Evolutionary conservation across 2,888 invertebrate genomes (phyloP).

Genomic region (Branchinecta sandiegonensis): DNA sequence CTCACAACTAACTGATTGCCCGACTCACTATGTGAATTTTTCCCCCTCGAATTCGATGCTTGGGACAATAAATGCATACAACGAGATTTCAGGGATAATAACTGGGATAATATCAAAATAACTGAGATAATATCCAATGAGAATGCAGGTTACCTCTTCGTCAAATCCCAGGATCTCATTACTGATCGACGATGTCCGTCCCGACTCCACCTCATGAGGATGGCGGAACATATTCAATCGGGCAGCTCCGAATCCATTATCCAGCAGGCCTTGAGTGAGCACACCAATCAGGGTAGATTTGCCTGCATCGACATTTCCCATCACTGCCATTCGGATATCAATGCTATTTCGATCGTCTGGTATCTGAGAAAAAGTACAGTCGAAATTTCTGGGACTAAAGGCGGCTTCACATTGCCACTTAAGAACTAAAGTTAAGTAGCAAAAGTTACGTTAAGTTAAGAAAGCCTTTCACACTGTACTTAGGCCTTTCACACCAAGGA

Average conservation of each 20-base stretch:
- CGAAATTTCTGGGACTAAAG: too few species aligned
- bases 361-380: conserved; percentile 34
- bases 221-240: conserved; percentile 84
- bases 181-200: conserved; percentile 74
- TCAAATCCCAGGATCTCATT: conserved; percentile 95
- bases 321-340: conserved; percentile 78
- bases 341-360: conserved; percentile 75
- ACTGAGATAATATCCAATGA: conserved; percentile 8
- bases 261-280: conserved; percentile 83
- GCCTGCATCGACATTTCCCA: conserved; percentile 92
- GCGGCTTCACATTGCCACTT: too few species aligned
- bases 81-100: not conserved
- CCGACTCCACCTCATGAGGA: conserved; percentile 84
- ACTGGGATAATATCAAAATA: not conserved
- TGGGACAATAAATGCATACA: too few species aligned
- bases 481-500: too few species aligned
- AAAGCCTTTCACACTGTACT: too few species aligned
- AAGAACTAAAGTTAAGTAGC: too few species aligned
- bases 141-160: conserved; percentile 40
- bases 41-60: too few species aligned
- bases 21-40: too few species aligned
- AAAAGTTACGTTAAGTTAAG: too few species aligned
- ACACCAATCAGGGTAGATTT: conserved; percentile 93
- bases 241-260: conserved; percentile 88
- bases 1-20: too few species aligned